phyloP scores from a whole-genome alignment of 1,140 invertebrate species.

The Idris sp. region DNA sequence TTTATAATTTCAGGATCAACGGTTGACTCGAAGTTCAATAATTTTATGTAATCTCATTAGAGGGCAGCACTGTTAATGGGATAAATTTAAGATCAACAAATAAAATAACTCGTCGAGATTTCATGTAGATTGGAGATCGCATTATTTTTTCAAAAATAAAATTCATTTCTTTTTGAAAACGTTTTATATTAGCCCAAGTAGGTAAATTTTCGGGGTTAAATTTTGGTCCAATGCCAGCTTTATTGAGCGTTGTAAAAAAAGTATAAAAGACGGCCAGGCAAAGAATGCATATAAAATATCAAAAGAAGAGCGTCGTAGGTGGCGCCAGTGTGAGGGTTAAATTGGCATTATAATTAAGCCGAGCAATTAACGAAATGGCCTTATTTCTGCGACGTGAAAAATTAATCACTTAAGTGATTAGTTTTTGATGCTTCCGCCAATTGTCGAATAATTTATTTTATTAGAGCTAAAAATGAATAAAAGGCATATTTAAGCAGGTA shows the following conservation, averaged over 20 bases:
- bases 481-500: too few species aligned
- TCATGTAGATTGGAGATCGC: conserved; percentile 32
- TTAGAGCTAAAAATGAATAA: too few species aligned
- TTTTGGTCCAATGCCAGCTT: conserved; percentile 52
- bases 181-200: conserved; percentile 68
- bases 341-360: conserved; percentile 44
- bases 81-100: too few species aligned
- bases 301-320: conserved; percentile 22
- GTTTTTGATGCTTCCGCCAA: conserved; percentile 32
- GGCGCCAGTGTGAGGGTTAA: conserved; percentile 5
- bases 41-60: conserved; percentile 4
- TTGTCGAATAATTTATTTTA: too few species aligned
- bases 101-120: conserved; percentile 56
- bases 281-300: conserved; percentile 13
- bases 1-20: background rate
- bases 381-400: conserved; percentile 20
- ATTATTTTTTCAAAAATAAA: too few species aligned
- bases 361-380: conserved; percentile 47
- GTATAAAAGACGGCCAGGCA: conserved; percentile 26
- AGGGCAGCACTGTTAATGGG: too few species aligned
- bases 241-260: conserved; percentile 23
- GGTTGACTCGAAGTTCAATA: too few species aligned
- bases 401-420: conserved; percentile 46
- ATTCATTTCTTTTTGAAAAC: conserved; percentile 65
- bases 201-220: conserved; percentile 64